Base-by-base conservation (phyloP, 1,140 invertebrate genomes). In the Melanaphis sacchari region DNA sequence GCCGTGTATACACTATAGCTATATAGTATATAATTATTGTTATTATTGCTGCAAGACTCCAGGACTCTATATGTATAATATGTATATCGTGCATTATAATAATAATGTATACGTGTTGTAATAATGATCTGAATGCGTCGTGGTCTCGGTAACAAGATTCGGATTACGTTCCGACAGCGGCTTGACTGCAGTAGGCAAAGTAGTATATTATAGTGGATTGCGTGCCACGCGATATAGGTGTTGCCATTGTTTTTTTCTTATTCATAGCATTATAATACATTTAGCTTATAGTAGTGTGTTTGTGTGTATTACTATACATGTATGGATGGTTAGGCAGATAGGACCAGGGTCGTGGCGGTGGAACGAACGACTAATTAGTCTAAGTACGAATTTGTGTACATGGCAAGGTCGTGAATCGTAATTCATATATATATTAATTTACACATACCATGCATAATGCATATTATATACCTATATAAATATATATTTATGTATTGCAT, bases 141-240 rank as follows among this genome's bases (percentile, higher is more conserved):
- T 46, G 40, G 11, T 46, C 31, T 92, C 91, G 91, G 36, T 92
- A 92, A 92, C 91, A 52, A 92, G 91, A 92, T 81, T 92, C 59
- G 31, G 91, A 92, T 92, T 92, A 82, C 76, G 52, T 43, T 84
- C 82, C 82, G 82, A 46, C 85, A 31, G 43, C 31, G 85, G 41
- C 43, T 89, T 52, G 87, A n/a, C n/a, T 52, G 85, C 59, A 76
- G 59, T 76, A 76, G 59, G 59, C 59, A 66, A 31, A 66, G 11
- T 66, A 76, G n/a, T 76, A n/a, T 76, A n/a, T n/a, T 59, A 54
- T 15, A n/a, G 59, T n/a, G 15, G 15, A 76, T 76, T 76, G 59
- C 59, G 31, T 82, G 76, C 22, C 36, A 82, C 36, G 59, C 59
- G 59, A 82, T 82, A 46, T 87, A 87, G 31, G 85, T 87, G 85